phyloP scores from a whole-genome alignment of 2,797 vertebrate species.

The Gymnoscopelus microlampas region DNA sequence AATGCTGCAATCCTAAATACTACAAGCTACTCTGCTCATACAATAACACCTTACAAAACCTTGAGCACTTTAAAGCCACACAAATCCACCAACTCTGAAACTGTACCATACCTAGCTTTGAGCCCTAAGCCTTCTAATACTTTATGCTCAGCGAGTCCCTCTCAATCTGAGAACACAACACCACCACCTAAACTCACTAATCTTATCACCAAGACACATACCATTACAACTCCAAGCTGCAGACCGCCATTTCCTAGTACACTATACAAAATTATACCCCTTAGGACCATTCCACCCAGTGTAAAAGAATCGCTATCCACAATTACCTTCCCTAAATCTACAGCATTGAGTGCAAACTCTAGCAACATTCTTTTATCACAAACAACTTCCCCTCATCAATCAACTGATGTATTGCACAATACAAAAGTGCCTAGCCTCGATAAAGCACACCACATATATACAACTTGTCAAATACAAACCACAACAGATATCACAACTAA shows the following conservation, averaged over 20 bases:
- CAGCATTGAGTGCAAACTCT: conserved; percentile 34
- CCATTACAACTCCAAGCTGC: conserved; percentile 25
- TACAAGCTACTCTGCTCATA: neutral
- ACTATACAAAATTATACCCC: conserved; percentile 28
- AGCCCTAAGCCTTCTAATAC: conserved; percentile 7
- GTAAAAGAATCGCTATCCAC: conserved; percentile 22
- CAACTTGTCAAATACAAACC: conserved; percentile 7
- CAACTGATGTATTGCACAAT: conserved; percentile 23
- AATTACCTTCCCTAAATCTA: conserved; percentile 7
- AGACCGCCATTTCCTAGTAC: conserved; percentile 8
- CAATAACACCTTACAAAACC: neutral
- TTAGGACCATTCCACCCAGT: conserved; percentile 44
- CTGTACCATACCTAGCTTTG: conserved; percentile 7
- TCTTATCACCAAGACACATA: conserved; percentile 10
- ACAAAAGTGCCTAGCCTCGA: conserved; percentile 3
- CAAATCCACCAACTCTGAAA: conserved; percentile 27
- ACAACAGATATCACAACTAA: conserved; percentile 18
- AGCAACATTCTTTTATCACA: conserved; percentile 31
- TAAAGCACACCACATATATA: neutral
- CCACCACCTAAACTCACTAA: conserved; percentile 15
- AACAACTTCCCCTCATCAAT: conserved; percentile 33
- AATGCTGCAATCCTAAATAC: conserved; percentile 8
- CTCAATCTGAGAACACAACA: conserved; percentile 15
- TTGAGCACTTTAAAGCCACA: neutral
- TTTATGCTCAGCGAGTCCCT: neutral